phyloP scores from a whole-genome alignment of 2,797 vertebrate species.

The Knipowitschia caucasica region DNA sequence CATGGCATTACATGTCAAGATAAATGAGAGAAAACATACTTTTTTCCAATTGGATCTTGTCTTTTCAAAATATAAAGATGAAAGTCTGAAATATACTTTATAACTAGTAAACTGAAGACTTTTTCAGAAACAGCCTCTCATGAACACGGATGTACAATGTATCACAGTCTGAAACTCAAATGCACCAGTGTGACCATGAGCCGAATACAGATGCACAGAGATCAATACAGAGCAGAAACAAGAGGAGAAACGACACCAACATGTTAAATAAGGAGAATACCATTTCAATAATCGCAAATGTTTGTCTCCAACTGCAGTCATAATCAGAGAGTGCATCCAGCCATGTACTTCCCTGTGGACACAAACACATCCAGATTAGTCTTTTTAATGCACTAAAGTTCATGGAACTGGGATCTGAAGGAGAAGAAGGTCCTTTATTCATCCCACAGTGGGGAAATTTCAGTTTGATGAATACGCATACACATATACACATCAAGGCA shows the following conservation, averaged over 20 bases:
- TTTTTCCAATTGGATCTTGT: too few species aligned
- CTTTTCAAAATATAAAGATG: too few species aligned
- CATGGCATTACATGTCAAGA: too few species aligned
- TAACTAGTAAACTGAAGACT: too few species aligned
- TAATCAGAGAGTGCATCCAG: conserved; percentile 73
- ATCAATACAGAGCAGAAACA: conserved; percentile 41
- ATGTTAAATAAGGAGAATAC: conserved; percentile 27
- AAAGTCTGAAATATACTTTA: too few species aligned
- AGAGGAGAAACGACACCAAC: conserved; percentile 19
- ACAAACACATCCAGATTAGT: not conserved
- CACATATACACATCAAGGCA: not conserved
- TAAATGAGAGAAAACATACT: too few species aligned
- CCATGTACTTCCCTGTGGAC: conserved; percentile 79
- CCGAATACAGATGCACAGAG: conserved; percentile 43
- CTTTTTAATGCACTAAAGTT: not conserved
- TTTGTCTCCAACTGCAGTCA: not conserved
- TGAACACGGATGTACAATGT: too few species aligned
- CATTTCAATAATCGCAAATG: conserved; percentile 32
- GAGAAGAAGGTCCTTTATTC: too few species aligned
- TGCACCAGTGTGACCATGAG: not conserved
- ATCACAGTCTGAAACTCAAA: not conserved
- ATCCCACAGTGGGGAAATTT: too few species aligned
- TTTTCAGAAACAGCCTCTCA: too few species aligned
- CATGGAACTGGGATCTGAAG: not conserved
- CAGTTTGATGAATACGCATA: too few species aligned